These are phyloP conservation scores for Metalampra italica DNA, from an alignment of 2,888 invertebrate species.

Conservation along the genomic window DNA sequence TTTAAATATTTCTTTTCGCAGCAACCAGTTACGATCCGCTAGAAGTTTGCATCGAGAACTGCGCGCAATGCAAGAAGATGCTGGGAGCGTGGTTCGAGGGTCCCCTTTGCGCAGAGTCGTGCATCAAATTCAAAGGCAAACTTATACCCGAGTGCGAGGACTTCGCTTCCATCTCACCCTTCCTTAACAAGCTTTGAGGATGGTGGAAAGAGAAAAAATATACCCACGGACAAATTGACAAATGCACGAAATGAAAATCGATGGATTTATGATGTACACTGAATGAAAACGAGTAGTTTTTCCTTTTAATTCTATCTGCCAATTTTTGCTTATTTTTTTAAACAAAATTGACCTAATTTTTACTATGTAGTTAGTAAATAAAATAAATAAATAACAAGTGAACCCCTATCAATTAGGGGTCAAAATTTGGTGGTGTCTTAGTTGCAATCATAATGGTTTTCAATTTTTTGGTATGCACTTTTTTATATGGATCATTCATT, in stretches of 20 bases:
- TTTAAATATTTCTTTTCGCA: constrained; percentile 17
- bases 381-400: no score
- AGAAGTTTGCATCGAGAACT: constrained; percentile 90
- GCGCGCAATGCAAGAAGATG: constrained; percentile 94
- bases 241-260: not conserved
- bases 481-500: no score
- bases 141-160: constrained; percentile 92
- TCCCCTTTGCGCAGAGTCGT: constrained; percentile 90
- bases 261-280: not conserved
- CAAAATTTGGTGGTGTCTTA: no score
- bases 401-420: no score
- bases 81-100: constrained; percentile 92
- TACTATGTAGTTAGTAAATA: no score
- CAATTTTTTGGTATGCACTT: no score
- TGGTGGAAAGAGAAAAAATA: not conserved
- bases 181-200: constrained; percentile 77
- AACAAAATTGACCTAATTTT: no score
- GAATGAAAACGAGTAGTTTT: no score
- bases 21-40: constrained; percentile 75
- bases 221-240: not conserved
- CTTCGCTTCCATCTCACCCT: constrained; percentile 87
- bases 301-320: no score
- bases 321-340: not conserved
- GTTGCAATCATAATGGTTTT: no score
- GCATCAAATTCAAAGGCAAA: constrained; percentile 89